Conservation (phyloP, 2,888 invertebrate genomes). For the Sipunculus nudus region DNA sequence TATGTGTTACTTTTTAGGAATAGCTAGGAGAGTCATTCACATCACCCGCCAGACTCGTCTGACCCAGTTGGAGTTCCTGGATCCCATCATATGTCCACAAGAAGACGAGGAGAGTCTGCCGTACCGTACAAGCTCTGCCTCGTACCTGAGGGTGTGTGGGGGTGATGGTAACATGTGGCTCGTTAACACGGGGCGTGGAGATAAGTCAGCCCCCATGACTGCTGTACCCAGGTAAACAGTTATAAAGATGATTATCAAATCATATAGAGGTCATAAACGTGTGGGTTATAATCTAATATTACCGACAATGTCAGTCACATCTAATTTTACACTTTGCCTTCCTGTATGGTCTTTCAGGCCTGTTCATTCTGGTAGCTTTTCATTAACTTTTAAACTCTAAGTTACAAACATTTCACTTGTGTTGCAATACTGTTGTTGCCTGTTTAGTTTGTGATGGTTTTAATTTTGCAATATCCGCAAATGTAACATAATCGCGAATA, state of each 20-base stretch:
- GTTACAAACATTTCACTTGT: no score
- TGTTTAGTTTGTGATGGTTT: no score
- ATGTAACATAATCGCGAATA: no score
- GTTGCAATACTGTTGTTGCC: no score
- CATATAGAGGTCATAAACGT: no score
- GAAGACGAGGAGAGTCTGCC: slow-evolving; percentile 15
- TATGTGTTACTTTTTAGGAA: slow-evolving; percentile 7
- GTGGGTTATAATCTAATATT: no score
- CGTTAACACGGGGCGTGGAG: slow-evolving; percentile 8
- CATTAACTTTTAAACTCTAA: no score
- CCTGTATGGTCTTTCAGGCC: no score
- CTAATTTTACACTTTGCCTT: no score
- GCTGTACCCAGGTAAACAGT: not conserved
- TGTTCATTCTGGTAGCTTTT: no score
- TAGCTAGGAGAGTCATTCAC: slow-evolving; percentile 11
- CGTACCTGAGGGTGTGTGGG: slow-evolving; percentile 18
- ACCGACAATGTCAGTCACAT: no score
- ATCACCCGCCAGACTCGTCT: slow-evolving; percentile 3
- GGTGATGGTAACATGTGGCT: slow-evolving; percentile 15
- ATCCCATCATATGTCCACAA: slow-evolving; percentile 21
- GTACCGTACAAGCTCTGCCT: slow-evolving; percentile 15
- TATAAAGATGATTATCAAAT: not conserved
- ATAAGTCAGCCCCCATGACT: not conserved
- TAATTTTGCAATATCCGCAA: no score
- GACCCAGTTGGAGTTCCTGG: slow-evolving; percentile 8